Conservation (phyloP, 2,113 vertebrate genomes). For the Eidolon helvum region DNA sequence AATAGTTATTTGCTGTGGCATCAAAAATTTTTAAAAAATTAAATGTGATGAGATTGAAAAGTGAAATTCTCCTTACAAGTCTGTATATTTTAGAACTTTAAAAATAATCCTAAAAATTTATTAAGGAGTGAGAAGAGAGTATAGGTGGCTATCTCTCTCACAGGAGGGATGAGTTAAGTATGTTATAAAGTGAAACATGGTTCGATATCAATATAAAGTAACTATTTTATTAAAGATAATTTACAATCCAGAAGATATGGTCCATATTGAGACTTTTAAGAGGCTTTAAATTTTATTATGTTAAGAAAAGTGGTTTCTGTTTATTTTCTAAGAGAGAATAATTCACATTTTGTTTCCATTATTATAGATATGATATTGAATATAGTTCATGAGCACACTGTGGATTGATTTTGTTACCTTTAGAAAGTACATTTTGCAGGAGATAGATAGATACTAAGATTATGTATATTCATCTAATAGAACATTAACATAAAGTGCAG, state of each 20-base stretch:
- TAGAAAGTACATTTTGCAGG: neutral
- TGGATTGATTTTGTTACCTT: neutral
- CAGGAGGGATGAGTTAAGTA: neutral
- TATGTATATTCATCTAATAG: neutral
- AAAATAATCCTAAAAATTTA: neutral
- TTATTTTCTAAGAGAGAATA: neutral
- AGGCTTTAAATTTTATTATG: neutral
- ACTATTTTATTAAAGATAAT: neutral
- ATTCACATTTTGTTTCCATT: neutral
- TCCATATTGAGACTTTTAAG: neutral
- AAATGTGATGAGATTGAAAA: neutral
- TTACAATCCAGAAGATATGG: neutral
- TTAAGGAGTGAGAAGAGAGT: neutral
- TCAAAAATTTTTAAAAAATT: slow-evolving; percentile 13
- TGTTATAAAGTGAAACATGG: neutral
- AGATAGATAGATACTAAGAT: neutral
- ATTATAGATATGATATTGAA: neutral
- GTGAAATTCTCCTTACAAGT: neutral
- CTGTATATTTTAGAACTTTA: neutral
- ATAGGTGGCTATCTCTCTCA: neutral
- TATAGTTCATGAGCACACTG: neutral
- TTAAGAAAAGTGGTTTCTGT: neutral
- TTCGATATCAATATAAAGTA: neutral
- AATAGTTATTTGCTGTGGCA: neutral
- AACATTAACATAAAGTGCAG: neutral